phyloP scores from a whole-genome alignment of 53 echinoderm and acorn worm genomes.

The Echinarachnius parma region DNA sequence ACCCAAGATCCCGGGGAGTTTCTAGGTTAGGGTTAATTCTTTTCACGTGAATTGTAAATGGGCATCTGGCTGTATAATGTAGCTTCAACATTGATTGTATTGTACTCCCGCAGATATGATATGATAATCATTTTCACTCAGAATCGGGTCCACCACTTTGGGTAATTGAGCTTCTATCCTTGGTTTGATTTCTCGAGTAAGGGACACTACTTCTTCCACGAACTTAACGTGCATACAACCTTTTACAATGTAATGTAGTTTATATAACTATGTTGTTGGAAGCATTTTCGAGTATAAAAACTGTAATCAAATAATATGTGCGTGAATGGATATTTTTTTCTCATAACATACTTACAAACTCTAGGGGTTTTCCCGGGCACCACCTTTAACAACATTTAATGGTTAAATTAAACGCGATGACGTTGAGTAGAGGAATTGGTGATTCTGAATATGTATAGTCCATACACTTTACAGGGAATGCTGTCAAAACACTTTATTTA shows the following conservation, averaged over 20 bases:
- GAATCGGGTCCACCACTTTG: slow-evolving; percentile 26
- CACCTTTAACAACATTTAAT: too few relatives aligned
- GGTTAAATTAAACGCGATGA: too few relatives aligned
- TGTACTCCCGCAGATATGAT: slow-evolving; percentile 19
- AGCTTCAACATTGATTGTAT: slow-evolving; percentile 38
- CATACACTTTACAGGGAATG: too few relatives aligned
- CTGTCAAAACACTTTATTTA: too few relatives aligned
- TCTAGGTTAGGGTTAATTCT: slow-evolving; percentile 46
- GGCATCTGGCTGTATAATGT: slow-evolving; percentile 37
- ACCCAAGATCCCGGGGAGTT: slow-evolving; percentile 15
- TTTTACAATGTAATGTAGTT: too few relatives aligned
- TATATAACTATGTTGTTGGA: neutral
- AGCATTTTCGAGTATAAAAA: too few relatives aligned
- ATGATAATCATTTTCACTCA: slow-evolving; percentile 29
- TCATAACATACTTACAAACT: too few relatives aligned
- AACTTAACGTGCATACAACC: neutral
- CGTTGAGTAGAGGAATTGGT: too few relatives aligned
- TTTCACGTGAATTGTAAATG: slow-evolving; percentile 36
- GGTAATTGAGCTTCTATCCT: slow-evolving; percentile 16
- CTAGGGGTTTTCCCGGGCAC: too few relatives aligned
- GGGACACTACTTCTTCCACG: slow-evolving; percentile 10
- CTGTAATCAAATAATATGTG: neutral
- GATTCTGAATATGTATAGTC: too few relatives aligned
- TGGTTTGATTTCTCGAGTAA: slow-evolving; percentile 18
- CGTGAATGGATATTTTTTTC: neutral